Evolutionary conservation across 2,113 vertebrate genomes (phyloP), one percentile per base, ranked within the genome.

Genomic region (Phylloscopus trochiloides): DNA sequence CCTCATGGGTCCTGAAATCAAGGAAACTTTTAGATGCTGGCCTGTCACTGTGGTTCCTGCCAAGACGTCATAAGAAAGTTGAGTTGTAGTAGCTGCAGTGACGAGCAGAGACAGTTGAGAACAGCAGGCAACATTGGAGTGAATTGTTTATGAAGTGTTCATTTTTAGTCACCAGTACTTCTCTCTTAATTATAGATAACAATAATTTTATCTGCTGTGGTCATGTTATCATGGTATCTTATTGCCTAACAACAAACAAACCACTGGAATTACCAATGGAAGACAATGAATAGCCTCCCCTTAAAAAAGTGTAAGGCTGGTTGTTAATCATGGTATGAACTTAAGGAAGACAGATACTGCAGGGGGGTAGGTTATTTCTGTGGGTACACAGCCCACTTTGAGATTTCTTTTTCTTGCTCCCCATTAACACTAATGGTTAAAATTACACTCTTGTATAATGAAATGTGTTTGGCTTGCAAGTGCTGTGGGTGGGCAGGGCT

Each of bases 91-190:
- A 71, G 48, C 51, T 91, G 43, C 38, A 47, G 28, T 29, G 38
- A 12, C 25, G 31, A 78, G 47, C n/a, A 74, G 70, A 76, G 32
- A 29, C 57, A 68, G 21, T 5, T 25, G 28, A 59, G 74, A 84
- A 65, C 77, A 73, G 48, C 32, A 50, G 50, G 12, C 28, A 71
- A 4, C 38, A 17, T 47, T 82, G 67, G 62, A 58, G 34, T 25
- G 32, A 71, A 47, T 65, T 0, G 1, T 36, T 83, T 15, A 4
- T 17, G 9, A 61, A 65, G 45, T 1, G 1, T 52, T 52, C 12
- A 7, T 66, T 91, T 89, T 58, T 14, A 66, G 21, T 58, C 32
- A n/a, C 5, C 7, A 29, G 10, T 62, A 17, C 15, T 62, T 68
- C 15, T 47, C 28, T 90, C 50, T 59, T 80, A 26, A 34, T 81